Conservation (phyloP, 1,140 invertebrate genomes). For the Philotrypesis tridentata region DNA sequence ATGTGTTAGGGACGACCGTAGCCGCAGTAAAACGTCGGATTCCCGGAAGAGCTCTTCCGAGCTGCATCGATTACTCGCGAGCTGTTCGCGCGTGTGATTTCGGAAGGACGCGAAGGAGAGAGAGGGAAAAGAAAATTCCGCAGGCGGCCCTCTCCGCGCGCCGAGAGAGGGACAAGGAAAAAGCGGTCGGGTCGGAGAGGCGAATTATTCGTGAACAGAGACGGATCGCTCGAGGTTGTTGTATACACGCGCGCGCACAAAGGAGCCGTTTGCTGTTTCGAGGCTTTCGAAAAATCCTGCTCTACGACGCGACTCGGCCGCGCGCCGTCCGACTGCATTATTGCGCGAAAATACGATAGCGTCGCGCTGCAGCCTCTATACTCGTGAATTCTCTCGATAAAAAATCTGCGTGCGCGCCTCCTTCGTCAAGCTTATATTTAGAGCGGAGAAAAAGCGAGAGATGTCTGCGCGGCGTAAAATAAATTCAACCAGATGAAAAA, state of each 20-base stretch:
- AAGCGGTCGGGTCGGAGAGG: not conserved
- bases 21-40: not conserved
- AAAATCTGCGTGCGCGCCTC: no score
- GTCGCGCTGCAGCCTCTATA: no score
- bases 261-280: not conserved
- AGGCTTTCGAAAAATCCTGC: no score
- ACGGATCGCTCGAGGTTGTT: not conserved
- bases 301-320: no score
- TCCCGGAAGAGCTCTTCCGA: not conserved
- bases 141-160: not conserved
- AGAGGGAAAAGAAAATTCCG: not conserved
- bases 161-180: not conserved
- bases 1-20: no score
- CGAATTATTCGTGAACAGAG: not conserved
- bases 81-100: not conserved
- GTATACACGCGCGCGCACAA: not conserved
- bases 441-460: no score
- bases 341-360: no score
- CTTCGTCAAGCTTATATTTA: no score
- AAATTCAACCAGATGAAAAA: no score
- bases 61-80: not conserved
- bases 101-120: not conserved
- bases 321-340: no score
- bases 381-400: no score
- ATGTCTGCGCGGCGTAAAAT: no score